Evolutionary conservation across 1,140 invertebrate genomes (phyloP).

Genomic region (Habropoda laboriosa): DNA sequence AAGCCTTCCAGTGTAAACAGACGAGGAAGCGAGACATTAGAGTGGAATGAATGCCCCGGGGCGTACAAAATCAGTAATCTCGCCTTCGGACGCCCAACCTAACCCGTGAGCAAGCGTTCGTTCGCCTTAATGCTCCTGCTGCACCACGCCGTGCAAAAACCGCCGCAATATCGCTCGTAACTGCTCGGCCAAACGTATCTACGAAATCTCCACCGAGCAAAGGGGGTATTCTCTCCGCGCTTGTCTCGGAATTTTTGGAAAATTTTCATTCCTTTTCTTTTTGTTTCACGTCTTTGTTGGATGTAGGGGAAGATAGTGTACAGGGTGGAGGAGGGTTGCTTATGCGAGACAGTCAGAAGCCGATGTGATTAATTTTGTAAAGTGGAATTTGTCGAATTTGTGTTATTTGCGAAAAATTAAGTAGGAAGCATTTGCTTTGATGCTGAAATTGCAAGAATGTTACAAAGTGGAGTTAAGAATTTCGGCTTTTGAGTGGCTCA

Average conservation of each 20-base stretch:
- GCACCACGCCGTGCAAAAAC: constrained; percentile 41
- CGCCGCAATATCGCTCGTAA: constrained; percentile 42
- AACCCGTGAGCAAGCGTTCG: constrained; percentile 41
- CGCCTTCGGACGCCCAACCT: constrained; percentile 46
- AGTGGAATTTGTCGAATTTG: too few relatives aligned
- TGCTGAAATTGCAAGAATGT: too few relatives aligned
- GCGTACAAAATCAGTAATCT: constrained; percentile 70
- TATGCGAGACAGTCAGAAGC: too few relatives aligned
- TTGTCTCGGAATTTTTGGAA: constrained; percentile 10
- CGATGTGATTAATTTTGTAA: too few relatives aligned
- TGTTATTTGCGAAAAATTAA: too few relatives aligned
- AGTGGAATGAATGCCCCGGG: constrained; percentile 59
- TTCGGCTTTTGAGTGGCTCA: too few relatives aligned
- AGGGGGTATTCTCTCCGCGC: background rate
- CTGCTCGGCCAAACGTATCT: constrained; percentile 25
- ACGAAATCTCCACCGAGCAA: background rate
- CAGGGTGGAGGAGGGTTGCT: too few relatives aligned
- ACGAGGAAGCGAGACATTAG: constrained; percentile 63
- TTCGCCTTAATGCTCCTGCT: constrained; percentile 55
- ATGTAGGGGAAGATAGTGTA: too few relatives aligned
- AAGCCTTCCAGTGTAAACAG: constrained; percentile 57
- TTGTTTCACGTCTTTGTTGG: too few relatives aligned
- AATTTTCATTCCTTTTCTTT: too few relatives aligned
- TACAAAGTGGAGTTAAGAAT: too few relatives aligned
- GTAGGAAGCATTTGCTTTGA: too few relatives aligned